phyloP scores from a whole-genome alignment of 2,113 vertebrate genomes.

The Scortum barcoo region DNA sequence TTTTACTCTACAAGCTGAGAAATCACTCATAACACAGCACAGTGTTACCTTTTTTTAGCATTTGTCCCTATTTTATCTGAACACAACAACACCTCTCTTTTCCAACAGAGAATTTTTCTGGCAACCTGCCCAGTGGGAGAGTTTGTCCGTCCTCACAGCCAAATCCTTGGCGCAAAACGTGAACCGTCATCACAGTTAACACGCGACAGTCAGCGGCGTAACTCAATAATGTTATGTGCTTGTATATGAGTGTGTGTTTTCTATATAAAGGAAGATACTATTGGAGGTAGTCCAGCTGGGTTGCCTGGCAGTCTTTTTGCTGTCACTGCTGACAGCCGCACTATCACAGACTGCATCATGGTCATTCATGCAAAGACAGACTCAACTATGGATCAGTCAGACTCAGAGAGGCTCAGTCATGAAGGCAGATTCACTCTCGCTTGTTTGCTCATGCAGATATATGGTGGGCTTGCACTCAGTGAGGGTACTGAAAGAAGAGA shows the following conservation, averaged over 20 bases:
- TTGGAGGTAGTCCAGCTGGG: slow-evolving; percentile 51
- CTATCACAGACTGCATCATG: slow-evolving; percentile 64
- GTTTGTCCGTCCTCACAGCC: slow-evolving; percentile 23
- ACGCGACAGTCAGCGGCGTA: slow-evolving; percentile 32
- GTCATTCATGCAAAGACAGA: slow-evolving; percentile 70
- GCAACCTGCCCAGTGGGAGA: background rate
- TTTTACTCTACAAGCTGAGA: background rate
- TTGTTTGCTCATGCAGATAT: slow-evolving; percentile 47
- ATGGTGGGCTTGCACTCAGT: slow-evolving; percentile 5
- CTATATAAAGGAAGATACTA: slow-evolving; percentile 7
- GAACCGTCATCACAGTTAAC: slow-evolving; percentile 10
- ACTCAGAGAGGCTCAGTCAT: slow-evolving; percentile 57
- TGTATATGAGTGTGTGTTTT: slow-evolving; percentile 19
- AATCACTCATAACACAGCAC: background rate
- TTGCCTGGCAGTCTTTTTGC: slow-evolving; percentile 52
- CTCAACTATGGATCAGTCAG: slow-evolving; percentile 66
- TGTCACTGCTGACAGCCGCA: slow-evolving; percentile 61
- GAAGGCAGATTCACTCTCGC: slow-evolving; percentile 22
- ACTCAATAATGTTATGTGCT: slow-evolving; percentile 40
- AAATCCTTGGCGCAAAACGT: slow-evolving; percentile 24
- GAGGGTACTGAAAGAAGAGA: background rate
- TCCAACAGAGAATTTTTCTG: background rate
- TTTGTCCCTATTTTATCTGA: background rate
- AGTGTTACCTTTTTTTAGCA: background rate
- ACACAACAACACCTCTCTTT: background rate